phyloP scores from a whole-genome alignment of 2,113 vertebrate species.

The Coracopsis vasa region DNA sequence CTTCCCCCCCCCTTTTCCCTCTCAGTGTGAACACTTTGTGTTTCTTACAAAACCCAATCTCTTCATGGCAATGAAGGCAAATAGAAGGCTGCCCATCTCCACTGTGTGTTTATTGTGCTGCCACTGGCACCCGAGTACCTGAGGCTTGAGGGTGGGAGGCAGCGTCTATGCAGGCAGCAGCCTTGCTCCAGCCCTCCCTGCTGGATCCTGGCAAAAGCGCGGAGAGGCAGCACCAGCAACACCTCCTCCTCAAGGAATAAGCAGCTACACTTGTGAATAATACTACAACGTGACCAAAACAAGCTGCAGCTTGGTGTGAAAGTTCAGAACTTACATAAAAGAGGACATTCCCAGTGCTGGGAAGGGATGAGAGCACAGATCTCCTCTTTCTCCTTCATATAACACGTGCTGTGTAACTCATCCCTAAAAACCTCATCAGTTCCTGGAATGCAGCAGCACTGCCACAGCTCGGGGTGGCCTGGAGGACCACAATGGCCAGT shows the following conservation, averaged over 20 bases:
- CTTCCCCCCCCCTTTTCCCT: neutral
- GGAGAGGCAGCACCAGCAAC: neutral
- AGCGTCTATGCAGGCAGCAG: neutral
- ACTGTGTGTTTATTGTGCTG: accelerated
- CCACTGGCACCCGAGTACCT: too few relatives aligned
- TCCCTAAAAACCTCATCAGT: neutral
- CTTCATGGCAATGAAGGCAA: neutral
- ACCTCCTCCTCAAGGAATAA: neutral
- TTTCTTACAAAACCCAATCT: accelerated
- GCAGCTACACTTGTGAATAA: neutral
- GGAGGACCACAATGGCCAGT: accelerated
- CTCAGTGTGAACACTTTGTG: accelerated
- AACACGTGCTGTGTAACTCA: neutral
- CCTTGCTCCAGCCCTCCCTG: neutral
- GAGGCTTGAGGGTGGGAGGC: neutral
- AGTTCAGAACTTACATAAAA: neutral
- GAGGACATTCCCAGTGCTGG: neutral
- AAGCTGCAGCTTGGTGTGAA: neutral
- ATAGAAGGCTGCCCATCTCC: neutral
- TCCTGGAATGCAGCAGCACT: neutral
- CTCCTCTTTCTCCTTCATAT: neutral
- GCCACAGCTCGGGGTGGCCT: neutral
- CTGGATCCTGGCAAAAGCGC: neutral
- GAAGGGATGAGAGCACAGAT: neutral
- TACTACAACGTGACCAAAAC: neutral